Base-by-base conservation (phyloP, 2,888 invertebrate species). In the Coremacera marginata region DNA sequence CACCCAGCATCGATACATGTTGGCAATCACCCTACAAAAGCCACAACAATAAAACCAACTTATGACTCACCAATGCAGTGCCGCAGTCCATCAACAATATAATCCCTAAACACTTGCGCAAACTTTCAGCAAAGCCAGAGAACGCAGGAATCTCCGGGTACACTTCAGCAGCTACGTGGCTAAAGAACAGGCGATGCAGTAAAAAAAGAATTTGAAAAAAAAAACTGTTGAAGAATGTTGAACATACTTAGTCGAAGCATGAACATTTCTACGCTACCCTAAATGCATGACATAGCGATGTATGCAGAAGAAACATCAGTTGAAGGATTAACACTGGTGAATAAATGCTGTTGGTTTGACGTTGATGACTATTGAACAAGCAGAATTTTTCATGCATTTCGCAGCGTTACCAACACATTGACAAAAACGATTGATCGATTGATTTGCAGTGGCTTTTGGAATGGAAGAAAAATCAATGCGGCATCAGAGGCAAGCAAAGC, bases 61-160 rank as follows among this genome's bases (percentile, higher is more conserved):
- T 73, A 73, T 73, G 73, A 73, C 73, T 73, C 73, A 73, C 34
- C 63, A 52, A 25, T 7, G 31, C 31, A 31, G 60, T 62, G 62
- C 62, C 62, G 62, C 5, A 27, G 55, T 52, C 52, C 52, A 52
- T 70, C 19, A 52, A 31, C 63, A 19, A 31, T 34, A 27, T 65
- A 73, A 73, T 31, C 73, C 72, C 37, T 31, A 34, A 73, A 65
- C 73, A 73, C 73, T 73, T 73, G 73, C 63, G 34, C 55, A 55
- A 70, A 63, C 73, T 63, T 14, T 34, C 25, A 51, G 14, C 31
- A 19, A 14, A 31, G 22, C 27, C 19, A n/a, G 19, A 16, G 51
- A 19, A 14, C 49, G 22, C 27, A 60, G 72, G 62, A 72, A 60
- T 72, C 60, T 72, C 72, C 55, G n/a, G 70, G 52, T 27, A 34